Percentiles rank a stretch among this genome's conserved stretches.
phyloP scores from a whole-genome alignment of 2,113 vertebrate genomes.

The Cebidichthys violaceus region DNA sequence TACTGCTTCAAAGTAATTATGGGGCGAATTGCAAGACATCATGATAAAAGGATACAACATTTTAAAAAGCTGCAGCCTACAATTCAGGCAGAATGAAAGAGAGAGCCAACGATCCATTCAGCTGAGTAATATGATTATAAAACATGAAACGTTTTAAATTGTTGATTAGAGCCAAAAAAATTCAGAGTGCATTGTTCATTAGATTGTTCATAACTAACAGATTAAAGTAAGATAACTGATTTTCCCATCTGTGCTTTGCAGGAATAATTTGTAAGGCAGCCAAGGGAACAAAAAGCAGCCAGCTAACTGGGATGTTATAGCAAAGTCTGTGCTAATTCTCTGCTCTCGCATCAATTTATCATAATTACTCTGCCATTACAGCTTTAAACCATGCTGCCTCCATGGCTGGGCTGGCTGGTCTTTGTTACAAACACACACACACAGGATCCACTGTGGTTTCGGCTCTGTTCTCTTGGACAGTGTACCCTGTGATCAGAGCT shows the following conservation, averaged over 20 bases:
- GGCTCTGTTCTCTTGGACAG: slow-evolving; percentile 46
- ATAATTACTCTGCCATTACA: slow-evolving; percentile 45
- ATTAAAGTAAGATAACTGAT: slow-evolving; percentile 21
- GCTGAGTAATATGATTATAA: slow-evolving; percentile 10
- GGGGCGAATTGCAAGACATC: not conserved
- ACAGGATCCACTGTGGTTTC: slow-evolving; percentile 41
- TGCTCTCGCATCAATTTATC: slow-evolving; percentile 37
- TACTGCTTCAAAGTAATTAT: slow-evolving; percentile 14
- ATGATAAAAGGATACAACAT: not conserved
- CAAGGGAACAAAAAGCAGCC: slow-evolving; percentile 46
- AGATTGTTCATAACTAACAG: slow-evolving; percentile 40
- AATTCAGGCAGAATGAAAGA: slow-evolving; percentile 3
- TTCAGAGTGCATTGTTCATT: slow-evolving; percentile 24
- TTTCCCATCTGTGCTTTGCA: slow-evolving; percentile 48
- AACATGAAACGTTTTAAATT: slow-evolving; percentile 12
- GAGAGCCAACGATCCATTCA: slow-evolving; percentile 1
- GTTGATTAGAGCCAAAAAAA: slow-evolving; percentile 17
- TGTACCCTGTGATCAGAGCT: slow-evolving; percentile 44
- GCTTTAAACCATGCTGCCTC: slow-evolving; percentile 29
- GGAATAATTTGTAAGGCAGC: slow-evolving; percentile 21
- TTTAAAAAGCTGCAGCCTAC: not conserved
- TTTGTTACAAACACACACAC: slow-evolving; percentile 10
- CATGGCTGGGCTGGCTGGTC: slow-evolving; percentile 32
- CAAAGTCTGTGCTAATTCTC: slow-evolving; percentile 8
- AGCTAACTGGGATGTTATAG: slow-evolving; percentile 28